Percentiles rank a stretch among this genome's conserved stretches.
Evolutionary conservation across 2,888 invertebrate species (phyloP).

Genomic region (Rutpela maculata): DNA sequence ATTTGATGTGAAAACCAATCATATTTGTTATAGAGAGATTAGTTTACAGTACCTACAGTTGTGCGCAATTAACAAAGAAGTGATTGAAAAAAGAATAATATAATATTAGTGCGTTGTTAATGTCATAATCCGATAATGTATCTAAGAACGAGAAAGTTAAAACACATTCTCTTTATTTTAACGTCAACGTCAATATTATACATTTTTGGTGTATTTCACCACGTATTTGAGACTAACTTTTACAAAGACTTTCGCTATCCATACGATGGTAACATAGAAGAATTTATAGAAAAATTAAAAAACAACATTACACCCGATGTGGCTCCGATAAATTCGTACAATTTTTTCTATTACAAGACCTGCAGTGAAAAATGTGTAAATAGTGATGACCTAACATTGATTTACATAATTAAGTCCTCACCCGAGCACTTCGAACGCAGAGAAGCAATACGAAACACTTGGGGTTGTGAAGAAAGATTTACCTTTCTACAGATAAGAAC

Average conservation of each 20-base stretch:
- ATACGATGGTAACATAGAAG: conserved; percentile 81
- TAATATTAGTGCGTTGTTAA: too few relatives aligned
- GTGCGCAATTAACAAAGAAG: too few relatives aligned
- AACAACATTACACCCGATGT: conserved; percentile 77
- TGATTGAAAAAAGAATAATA: too few relatives aligned
- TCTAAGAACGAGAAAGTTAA: conserved; percentile 9
- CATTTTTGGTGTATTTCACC: conserved; percentile 84
- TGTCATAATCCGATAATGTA: too few relatives aligned
- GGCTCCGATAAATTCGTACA: conserved; percentile 83
- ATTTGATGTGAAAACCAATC: too few relatives aligned
- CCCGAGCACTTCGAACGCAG: conserved; percentile 82
- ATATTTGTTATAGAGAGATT: too few relatives aligned
- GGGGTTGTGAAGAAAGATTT: conserved; percentile 87
- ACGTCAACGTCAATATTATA: conserved; percentile 41
- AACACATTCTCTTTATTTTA: conserved; percentile 18
- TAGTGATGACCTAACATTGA: conserved; percentile 78
- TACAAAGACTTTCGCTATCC: conserved; percentile 86
- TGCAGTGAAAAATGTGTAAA: conserved; percentile 75
- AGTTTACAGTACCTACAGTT: too few relatives aligned
- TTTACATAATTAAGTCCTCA: conserved; percentile 89
- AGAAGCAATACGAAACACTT: conserved; percentile 85
- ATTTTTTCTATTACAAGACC: conserved; percentile 79
- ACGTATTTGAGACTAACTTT: conserved; percentile 83
- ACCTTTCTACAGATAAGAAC: conserved; percentile 86
- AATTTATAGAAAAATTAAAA: conserved; percentile 78